Evolutionary conservation across 2,797 vertebrate genomes (phyloP).

Genomic region (Phoeniculus purpureus): DNA sequence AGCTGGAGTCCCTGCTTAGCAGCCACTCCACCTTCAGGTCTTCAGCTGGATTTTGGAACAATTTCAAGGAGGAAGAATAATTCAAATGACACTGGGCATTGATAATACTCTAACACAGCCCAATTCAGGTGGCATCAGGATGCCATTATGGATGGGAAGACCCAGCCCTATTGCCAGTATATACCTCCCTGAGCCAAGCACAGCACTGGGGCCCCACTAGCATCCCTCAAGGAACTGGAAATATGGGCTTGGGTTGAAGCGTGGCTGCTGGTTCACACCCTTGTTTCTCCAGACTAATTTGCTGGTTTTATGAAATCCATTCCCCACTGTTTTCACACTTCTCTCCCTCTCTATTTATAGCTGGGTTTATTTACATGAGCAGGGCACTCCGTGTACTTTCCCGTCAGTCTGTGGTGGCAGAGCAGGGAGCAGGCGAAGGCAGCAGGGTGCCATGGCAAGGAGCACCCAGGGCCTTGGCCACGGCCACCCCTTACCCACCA

Average conservation of each 20-base stretch:
- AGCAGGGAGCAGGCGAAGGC: background rate
- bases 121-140: background rate
- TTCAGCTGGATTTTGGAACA: background rate
- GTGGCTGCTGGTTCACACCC: constrained; percentile 57
- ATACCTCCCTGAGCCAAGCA: rapidly evolving
- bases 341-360: constrained; percentile 73
- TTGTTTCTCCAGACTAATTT: constrained; percentile 70
- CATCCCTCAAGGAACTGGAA: constrained; percentile 16
- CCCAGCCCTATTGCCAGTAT: background rate
- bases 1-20: background rate
- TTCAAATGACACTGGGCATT: background rate
- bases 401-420: constrained; percentile 29
- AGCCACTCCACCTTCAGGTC: background rate
- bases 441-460: background rate
- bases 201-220: background rate
- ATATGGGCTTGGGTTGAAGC: constrained; percentile 19
- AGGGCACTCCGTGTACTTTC: constrained; percentile 58
- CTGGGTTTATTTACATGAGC: constrained; percentile 66
- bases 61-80: background rate
- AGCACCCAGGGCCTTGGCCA: background rate
- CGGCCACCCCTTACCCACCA: background rate
- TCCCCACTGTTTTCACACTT: constrained; percentile 72
- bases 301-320: constrained; percentile 61
- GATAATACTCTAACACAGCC: background rate
- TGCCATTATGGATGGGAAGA: background rate